These are phyloP conservation scores for Ophiodon elongatus DNA, from an alignment of 2,113 vertebrate species.

Conservation along the genomic window DNA sequence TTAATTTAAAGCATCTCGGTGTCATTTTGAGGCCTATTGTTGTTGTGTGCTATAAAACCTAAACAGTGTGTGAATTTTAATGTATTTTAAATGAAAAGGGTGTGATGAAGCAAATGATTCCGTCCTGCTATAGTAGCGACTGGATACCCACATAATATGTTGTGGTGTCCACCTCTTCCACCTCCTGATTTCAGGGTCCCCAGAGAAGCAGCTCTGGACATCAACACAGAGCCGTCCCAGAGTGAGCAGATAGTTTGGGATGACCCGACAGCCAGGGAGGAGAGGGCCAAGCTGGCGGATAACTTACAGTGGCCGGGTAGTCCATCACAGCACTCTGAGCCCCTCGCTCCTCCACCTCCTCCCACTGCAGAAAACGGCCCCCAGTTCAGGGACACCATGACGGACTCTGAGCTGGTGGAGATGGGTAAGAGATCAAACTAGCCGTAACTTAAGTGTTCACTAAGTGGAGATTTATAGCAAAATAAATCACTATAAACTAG, in stretches of 20 bases:
- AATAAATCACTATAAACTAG: neutral
- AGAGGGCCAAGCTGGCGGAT: conserved; percentile 94
- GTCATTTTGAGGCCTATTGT: neutral
- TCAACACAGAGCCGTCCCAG: conserved; percentile 96
- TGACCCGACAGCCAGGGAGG: conserved; percentile 95
- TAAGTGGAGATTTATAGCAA: neutral
- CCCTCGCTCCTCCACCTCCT: conserved; percentile 59
- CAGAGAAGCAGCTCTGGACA: conserved; percentile 85
- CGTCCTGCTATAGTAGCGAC: neutral
- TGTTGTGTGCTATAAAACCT: neutral
- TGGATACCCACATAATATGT: neutral
- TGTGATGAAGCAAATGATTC: neutral
- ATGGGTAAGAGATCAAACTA: conserved; percentile 85
- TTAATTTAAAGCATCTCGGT: neutral
- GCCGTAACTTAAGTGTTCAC: too few relatives aligned
- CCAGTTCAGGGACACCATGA: conserved; percentile 83
- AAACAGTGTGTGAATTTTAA: neutral
- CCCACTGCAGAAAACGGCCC: conserved; percentile 64
- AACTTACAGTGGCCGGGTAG: conserved; percentile 95
- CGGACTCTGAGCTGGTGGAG: conserved; percentile 87
- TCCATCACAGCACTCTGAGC: conserved; percentile 90
- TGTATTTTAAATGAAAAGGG: neutral
- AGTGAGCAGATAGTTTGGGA: conserved; percentile 99
- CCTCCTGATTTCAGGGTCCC: conserved; percentile 83
- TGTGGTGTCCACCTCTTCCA: too few relatives aligned